Percentiles rank a stretch among this genome's conserved stretches.
phyloP scores from a whole-genome alignment of 2,797 vertebrate genomes.

The Amblyopsis hoosieri region DNA sequence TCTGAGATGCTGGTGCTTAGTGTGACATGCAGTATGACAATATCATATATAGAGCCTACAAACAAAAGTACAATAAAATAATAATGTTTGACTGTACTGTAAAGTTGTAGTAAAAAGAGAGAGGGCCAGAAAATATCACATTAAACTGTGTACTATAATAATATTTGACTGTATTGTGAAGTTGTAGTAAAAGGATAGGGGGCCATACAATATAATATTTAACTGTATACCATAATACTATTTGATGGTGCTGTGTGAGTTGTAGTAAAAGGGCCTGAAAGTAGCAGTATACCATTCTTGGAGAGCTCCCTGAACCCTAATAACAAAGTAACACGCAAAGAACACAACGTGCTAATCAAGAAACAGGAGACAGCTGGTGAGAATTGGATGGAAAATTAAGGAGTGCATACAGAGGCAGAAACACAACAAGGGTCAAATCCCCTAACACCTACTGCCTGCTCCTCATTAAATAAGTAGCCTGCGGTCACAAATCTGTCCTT shows the following conservation, averaged over 20 bases:
- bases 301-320: neutral
- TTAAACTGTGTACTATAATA: too few species aligned
- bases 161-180: too few species aligned
- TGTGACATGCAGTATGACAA: too few species aligned
- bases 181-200: too few species aligned
- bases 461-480: neutral
- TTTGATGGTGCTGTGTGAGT: neutral
- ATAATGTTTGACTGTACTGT: too few species aligned
- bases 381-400: neutral
- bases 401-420: neutral
- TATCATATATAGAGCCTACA: too few species aligned
- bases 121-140: too few species aligned
- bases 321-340: neutral
- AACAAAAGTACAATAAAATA: too few species aligned
- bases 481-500: neutral
- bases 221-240: too few species aligned
- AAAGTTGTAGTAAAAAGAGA: too few species aligned
- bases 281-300: neutral
- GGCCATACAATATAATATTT: too few species aligned
- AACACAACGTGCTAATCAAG: conserved; percentile 1
- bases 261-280: conserved; percentile 1
- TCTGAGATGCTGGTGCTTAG: too few species aligned
- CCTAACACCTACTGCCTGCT: neutral
- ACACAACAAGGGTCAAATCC: neutral
- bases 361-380: neutral